phyloP scores from a whole-genome alignment of 2,888 invertebrate genomes.

The Antheraea assamensis region DNA sequence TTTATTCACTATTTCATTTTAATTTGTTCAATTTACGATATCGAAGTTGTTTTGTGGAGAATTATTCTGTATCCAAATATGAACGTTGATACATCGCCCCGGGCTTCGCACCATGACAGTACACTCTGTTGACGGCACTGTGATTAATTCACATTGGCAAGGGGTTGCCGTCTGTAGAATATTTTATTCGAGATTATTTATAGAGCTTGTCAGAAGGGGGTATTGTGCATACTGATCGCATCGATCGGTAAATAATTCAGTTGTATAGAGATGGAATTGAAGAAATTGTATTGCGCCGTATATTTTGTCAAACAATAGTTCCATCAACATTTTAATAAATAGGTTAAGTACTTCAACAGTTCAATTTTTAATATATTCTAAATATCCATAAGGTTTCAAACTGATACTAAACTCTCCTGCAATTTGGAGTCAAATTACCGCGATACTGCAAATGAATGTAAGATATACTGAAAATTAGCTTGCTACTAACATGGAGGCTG shows the following conservation, averaged over 20 bases:
- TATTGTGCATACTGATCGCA: constrained; percentile 1
- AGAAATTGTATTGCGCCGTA: background rate
- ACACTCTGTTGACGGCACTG: constrained; percentile 61
- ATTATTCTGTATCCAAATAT: constrained; percentile 31
- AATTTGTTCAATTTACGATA: background rate
- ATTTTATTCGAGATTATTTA: constrained; percentile 45
- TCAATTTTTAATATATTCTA: too few relatives aligned
- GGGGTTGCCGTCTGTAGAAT: constrained; percentile 44
- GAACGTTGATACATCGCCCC: constrained; percentile 42
- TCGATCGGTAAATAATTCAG: constrained; percentile 14
- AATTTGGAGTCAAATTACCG: too few relatives aligned
- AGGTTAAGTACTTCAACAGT: too few relatives aligned
- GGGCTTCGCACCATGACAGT: constrained; percentile 63
- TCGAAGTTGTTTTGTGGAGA: background rate
- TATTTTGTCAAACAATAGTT: too few relatives aligned
- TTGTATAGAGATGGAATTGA: background rate
- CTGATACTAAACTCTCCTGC: too few relatives aligned
- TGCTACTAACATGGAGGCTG: too few relatives aligned
- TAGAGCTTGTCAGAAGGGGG: constrained; percentile 35
- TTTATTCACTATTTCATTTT: too few relatives aligned
- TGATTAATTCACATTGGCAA: constrained; percentile 67
- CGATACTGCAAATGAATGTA: too few relatives aligned
- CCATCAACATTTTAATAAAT: too few relatives aligned
- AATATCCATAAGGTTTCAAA: too few relatives aligned
- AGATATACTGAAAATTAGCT: too few relatives aligned